phyloP scores from a whole-genome alignment of 2,888 invertebrate species.

The Galerucella calmariensis region DNA sequence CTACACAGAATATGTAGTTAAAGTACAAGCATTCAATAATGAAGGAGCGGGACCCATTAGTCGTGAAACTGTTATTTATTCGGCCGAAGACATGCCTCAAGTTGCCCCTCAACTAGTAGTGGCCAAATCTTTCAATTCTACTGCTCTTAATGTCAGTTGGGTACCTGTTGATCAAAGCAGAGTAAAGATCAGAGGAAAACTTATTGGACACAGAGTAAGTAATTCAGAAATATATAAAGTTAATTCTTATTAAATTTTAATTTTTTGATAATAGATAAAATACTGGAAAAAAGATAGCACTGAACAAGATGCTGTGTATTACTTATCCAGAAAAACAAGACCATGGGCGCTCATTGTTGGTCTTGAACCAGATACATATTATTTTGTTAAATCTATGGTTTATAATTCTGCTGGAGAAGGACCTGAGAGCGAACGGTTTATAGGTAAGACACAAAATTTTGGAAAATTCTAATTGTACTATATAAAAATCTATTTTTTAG shows the following conservation, averaged over 20 bases:
- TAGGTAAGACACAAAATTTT: slow-evolving; percentile 65
- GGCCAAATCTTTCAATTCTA: slow-evolving; percentile 87
- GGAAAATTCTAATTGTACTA: neutral
- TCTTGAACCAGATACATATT: slow-evolving; percentile 90
- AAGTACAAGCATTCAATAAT: slow-evolving; percentile 82
- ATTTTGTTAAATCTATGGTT: slow-evolving; percentile 93
- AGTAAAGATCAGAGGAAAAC: slow-evolving; percentile 85
- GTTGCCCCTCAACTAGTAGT: slow-evolving; percentile 86
- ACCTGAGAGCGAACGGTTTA: slow-evolving; percentile 90
- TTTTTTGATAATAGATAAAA: slow-evolving; percentile 72
- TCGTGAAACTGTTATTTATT: slow-evolving; percentile 78
- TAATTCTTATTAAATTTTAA: neutral
- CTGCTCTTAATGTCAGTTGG: slow-evolving; percentile 94
- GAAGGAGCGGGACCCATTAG: slow-evolving; percentile 87
- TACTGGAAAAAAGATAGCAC: slow-evolving; percentile 85
- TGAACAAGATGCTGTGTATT: slow-evolving; percentile 85
- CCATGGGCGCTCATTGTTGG: slow-evolving; percentile 94
- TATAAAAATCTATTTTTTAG: slow-evolving; percentile 59
- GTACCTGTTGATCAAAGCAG: slow-evolving; percentile 85
- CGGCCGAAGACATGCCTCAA: slow-evolving; percentile 93
- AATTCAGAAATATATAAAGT: slow-evolving; percentile 1
- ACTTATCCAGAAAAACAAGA: slow-evolving; percentile 83
- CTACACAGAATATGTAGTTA: slow-evolving; percentile 86
- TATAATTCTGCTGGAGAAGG: slow-evolving; percentile 97
- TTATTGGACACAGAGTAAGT: slow-evolving; percentile 88